Evolutionary conservation across 2,797 vertebrate genomes (phyloP).

Genomic region (Artibeus lituratus): DNA sequence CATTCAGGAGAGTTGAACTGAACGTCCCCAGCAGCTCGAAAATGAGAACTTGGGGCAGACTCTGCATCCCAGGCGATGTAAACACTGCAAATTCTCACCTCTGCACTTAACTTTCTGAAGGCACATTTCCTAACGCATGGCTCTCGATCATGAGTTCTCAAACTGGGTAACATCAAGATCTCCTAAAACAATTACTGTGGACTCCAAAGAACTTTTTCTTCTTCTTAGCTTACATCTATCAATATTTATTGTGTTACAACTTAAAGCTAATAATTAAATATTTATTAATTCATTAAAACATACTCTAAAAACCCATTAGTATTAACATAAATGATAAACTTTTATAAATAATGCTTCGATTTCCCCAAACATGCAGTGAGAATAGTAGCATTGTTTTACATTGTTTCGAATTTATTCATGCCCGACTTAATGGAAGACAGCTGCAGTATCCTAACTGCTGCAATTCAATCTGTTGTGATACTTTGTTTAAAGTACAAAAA

Average conservation of each 20-base stretch:
- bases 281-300: constrained; percentile 14
- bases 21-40: background rate
- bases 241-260: background rate
- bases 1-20: background rate
- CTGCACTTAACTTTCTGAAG: background rate
- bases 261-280: background rate
- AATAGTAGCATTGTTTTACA: background rate
- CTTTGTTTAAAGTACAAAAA: background rate
- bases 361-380: background rate
- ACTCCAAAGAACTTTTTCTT: background rate
- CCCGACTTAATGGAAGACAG: background rate
- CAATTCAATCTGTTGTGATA: background rate
- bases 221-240: background rate
- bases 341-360: background rate
- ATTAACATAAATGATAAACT: background rate
- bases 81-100: background rate
- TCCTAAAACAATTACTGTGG: background rate
- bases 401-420: background rate
- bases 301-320: background rate
- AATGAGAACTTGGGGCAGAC: background rate
- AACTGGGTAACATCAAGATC: background rate
- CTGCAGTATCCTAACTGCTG: background rate
- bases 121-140: background rate
- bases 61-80: background rate
- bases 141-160: background rate